Evolutionary conservation across 2,797 vertebrate species (phyloP).

Genomic region (Champsocephalus esox): DNA sequence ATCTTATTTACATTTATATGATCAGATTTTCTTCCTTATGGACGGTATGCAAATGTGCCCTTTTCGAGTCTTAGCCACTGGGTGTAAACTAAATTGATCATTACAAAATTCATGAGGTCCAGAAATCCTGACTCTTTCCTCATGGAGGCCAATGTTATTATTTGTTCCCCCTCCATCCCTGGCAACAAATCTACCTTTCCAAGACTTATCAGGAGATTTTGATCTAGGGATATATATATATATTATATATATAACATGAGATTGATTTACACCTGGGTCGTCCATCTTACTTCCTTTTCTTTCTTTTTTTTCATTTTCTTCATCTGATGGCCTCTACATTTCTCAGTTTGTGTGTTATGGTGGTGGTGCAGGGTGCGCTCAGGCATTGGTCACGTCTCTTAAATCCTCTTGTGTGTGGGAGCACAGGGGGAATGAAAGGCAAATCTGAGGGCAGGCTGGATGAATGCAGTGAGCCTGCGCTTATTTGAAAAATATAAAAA

Average conservation of each 20-base stretch:
- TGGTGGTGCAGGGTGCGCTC: conserved; percentile 12
- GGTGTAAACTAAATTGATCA: conserved; percentile 17
- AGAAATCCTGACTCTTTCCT: too few relatives aligned
- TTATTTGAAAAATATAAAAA: conserved; percentile 27
- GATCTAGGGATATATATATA: conserved; percentile 61
- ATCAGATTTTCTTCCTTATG: conserved; percentile 84
- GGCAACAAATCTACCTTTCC: conserved; percentile 17
- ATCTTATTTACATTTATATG: conserved; percentile 90
- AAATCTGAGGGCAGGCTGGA: conserved; percentile 49
- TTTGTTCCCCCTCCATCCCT: too few relatives aligned
- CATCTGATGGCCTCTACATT: conserved; percentile 64
- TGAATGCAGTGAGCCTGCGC: conserved; percentile 53
- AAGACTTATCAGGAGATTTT: conserved; percentile 63
- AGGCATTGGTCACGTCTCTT: conserved; percentile 33
- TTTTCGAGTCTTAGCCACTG: conserved; percentile 75
- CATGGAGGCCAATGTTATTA: too few relatives aligned
- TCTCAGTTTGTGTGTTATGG: conserved; percentile 39
- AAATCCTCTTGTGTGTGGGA: conserved; percentile 43
- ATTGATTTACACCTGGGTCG: conserved; percentile 69
- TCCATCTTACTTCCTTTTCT: conserved; percentile 24
- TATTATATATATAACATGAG: conserved; percentile 64
- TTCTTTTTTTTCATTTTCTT: conserved; percentile 62
- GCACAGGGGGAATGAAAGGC: conserved; percentile 52
- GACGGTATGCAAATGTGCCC: conserved; percentile 86
- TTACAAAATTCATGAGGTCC: too few relatives aligned